Evolutionary conservation across 2,888 invertebrate species (phyloP).

Genomic region (Junonia oenone): DNA sequence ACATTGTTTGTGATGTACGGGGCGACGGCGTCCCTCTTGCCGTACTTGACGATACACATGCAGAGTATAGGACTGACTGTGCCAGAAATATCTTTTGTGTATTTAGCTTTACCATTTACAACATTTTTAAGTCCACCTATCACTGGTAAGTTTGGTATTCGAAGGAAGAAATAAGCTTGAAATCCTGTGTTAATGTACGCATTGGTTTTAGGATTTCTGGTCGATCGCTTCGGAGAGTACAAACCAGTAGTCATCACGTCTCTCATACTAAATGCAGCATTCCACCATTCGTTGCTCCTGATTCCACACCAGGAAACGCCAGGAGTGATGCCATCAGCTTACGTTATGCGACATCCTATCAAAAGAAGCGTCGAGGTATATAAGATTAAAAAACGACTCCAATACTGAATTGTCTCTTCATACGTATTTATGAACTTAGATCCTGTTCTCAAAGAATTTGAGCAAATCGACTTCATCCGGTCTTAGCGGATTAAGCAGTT

Average conservation of each 20-base stretch:
- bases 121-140: constrained; percentile 92
- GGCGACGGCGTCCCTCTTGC: constrained; percentile 90
- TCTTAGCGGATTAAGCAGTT: constrained; percentile 63
- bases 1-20: constrained; percentile 91
- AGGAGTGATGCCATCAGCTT: constrained; percentile 86
- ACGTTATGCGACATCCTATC: constrained; percentile 86
- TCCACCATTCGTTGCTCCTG: constrained; percentile 88
- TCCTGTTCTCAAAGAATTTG: constrained; percentile 68
- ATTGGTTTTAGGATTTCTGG: constrained; percentile 84
- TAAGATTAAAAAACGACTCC: background rate
- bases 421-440: constrained; percentile 47
- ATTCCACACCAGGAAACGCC: constrained; percentile 90
- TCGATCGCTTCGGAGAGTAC: constrained; percentile 92
- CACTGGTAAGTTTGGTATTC: constrained; percentile 79
- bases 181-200: background rate
- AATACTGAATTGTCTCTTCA: constrained; percentile 34
- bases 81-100: constrained; percentile 92
- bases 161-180: background rate
- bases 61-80: constrained; percentile 92
- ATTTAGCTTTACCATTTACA: constrained; percentile 90
- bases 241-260: constrained; percentile 90
- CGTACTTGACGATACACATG: constrained; percentile 94
- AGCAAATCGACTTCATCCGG: constrained; percentile 77
- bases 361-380: constrained; percentile 84
- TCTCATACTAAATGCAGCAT: constrained; percentile 86